Evolutionary conservation across 2,888 invertebrate species (phyloP), one percentile per base, ranked within the genome.

Genomic region (Alcis repandata): DNA sequence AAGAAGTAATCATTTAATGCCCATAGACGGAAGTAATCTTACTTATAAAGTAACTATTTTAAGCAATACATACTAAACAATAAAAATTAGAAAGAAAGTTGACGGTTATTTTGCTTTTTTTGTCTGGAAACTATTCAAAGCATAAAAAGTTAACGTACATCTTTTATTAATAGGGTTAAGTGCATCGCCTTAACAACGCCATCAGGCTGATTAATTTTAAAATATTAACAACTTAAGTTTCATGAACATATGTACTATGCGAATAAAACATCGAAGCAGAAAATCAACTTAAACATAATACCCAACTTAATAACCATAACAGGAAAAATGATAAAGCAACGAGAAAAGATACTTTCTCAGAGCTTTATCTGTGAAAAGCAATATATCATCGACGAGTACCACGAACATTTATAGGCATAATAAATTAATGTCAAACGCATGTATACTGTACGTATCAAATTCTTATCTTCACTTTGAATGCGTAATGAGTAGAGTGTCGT

Each of bases 331-430:
- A 79, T 78, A 79, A 79, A 59, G 67, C 51, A 19, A 51, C 53
- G 53, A 59, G 63, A 54, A 59, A 75, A 69, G 62, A 73, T 68
- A 68, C 65, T 71, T 54, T 66, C 68, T 54, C 59, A 68, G 53
- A 65, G 33, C 48, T 49, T 65, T 65, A 65, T 65, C 65, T 65
- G 8, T 36, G 54, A 59, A 54, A 36, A 54, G 43, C 71, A 73
- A 79, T 82, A 79, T 82, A 75, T 84, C 79, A 80, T 78, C 73
- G 76, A 73, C 68, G 74, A 83, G 45, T 51, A 71, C 71, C 74
- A 73, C 70, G 74, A 74, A 78, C 79, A 76, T 78, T 81, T 83
- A 80, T 74, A 74, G 63, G 60, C 68, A 72, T 69, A 60, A 76
- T 76, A 76, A 74, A 74, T 76, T 71, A 72, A 65, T 48, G 53